A percentile compares a stretch with the other conserved stretches of the same genome.
These are phyloP conservation scores for Thalassophryne amazonica DNA, from an alignment of 2,797 vertebrate genomes.

Conservation along the genomic window DNA sequence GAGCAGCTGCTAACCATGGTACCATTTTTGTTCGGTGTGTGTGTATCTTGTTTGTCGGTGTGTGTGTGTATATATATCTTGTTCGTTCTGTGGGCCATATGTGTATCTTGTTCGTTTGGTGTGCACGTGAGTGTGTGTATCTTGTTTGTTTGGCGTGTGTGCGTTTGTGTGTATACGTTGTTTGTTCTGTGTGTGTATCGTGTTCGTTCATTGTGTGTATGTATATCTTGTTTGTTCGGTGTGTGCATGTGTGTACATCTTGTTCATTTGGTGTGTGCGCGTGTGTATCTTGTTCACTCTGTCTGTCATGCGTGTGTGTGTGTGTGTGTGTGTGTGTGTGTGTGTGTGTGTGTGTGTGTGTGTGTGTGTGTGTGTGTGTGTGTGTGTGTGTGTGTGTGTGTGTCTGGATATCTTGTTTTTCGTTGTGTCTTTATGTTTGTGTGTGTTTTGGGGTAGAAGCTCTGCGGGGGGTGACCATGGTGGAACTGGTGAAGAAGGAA, in stretches of 20 bases:
- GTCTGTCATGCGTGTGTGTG: not conserved
- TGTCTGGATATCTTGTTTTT: too few relatives aligned
- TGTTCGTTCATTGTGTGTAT: constrained; percentile 13
- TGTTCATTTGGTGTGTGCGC: constrained; percentile 1
- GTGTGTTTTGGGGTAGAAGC: constrained; percentile 84
- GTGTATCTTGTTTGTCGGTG: too few relatives aligned
- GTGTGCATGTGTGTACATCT: constrained; percentile 9
- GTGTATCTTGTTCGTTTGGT: constrained; percentile 27
- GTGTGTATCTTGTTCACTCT: not conserved
- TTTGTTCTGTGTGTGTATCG: too few relatives aligned
- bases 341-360: not conserved
- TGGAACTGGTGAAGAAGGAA: constrained; percentile 96
- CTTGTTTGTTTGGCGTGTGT: too few relatives aligned
- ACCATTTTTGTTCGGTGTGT: too few relatives aligned
- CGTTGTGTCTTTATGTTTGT: constrained; percentile 46
- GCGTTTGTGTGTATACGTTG: too few relatives aligned
- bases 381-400: constrained; percentile 15
- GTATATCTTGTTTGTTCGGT: constrained; percentile 27
- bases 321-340: constrained; percentile 10
- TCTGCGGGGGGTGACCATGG: constrained; percentile 90
- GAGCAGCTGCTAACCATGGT: too few relatives aligned
- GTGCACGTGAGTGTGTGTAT: constrained; percentile 9
- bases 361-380: not conserved
- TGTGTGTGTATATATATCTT: too few relatives aligned
- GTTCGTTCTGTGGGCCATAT: too few relatives aligned